Conservation (phyloP, 2,888 invertebrate genomes). For the Agonopterix arenella region DNA sequence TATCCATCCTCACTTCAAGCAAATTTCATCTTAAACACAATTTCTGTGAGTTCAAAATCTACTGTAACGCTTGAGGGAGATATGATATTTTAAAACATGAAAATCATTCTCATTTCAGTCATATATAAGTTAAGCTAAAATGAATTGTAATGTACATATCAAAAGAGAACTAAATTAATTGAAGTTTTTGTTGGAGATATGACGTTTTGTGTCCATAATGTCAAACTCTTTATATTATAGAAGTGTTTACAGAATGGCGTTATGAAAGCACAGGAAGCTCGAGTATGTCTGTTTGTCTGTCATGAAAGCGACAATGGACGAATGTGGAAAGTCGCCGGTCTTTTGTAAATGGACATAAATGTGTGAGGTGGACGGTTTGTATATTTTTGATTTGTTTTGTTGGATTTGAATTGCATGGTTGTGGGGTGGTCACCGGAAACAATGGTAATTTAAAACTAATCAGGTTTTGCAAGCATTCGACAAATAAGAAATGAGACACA, state of each 20-base stretch:
- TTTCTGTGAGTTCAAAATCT: too few species aligned
- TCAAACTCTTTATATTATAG: constrained; percentile 24
- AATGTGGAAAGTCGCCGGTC: background rate
- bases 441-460: too few species aligned
- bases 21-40: too few species aligned
- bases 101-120: too few species aligned
- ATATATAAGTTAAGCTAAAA: too few species aligned
- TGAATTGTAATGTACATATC: too few species aligned
- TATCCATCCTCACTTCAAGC: too few species aligned
- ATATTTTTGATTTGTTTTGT: background rate
- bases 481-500: too few species aligned
- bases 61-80: too few species aligned
- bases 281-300: constrained; percentile 51
- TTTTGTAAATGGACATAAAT: background rate
- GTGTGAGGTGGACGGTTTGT: constrained; percentile 6
- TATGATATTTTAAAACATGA: too few species aligned
- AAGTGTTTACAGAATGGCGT: constrained; percentile 46
- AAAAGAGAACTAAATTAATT: too few species aligned
- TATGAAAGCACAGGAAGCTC: constrained; percentile 60
- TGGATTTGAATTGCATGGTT: constrained; percentile 1
- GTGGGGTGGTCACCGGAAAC: background rate
- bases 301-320: constrained; percentile 37
- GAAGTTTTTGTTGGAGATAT: constrained; percentile 2
- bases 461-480: too few species aligned
- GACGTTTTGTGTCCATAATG: constrained; percentile 6